phyloP scores from a whole-genome alignment of 2,888 invertebrate species.

The Buathra laborator region DNA sequence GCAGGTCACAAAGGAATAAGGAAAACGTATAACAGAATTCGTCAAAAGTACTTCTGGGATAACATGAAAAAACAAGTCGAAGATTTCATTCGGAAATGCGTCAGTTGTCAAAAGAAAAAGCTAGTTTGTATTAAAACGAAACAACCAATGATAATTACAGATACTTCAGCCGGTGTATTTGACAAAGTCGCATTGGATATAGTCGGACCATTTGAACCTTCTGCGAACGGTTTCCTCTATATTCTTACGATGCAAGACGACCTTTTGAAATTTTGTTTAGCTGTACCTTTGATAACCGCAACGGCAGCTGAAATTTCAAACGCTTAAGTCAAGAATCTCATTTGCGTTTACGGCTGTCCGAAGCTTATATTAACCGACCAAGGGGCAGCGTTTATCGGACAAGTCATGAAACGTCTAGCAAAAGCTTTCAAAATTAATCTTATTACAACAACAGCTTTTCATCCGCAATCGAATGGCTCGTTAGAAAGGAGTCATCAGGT shows the following conservation, averaged over 20 bases:
- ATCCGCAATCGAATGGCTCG: conserved; percentile 56
- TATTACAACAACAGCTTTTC: conserved; percentile 53
- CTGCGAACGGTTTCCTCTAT: conserved; percentile 46
- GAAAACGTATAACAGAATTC: conserved; percentile 58
- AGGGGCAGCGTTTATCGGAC: conserved; percentile 44
- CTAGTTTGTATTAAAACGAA: conserved; percentile 57
- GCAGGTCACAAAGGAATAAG: conserved; percentile 56
- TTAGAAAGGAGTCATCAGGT: conserved; percentile 51
- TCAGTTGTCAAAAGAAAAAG: conserved; percentile 67
- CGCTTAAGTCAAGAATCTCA: conserved; percentile 38
- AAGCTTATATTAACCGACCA: conserved; percentile 54
- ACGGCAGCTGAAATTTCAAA: conserved; percentile 32
- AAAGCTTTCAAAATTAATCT: conserved; percentile 57
- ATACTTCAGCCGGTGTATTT: conserved; percentile 52
- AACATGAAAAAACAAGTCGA: conserved; percentile 62
- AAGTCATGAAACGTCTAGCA: conserved; percentile 20
- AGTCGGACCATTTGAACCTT: conserved; percentile 64
- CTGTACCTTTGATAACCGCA: conserved; percentile 28
- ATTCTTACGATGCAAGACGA: conserved; percentile 60
- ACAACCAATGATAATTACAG: conserved; percentile 19
- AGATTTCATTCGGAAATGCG: conserved; percentile 63
- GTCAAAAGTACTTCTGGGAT: conserved; percentile 60
- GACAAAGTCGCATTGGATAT: conserved; percentile 68
- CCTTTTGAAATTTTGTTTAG: conserved; percentile 52
- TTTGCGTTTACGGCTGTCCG: conserved; percentile 46